Conservation (phyloP, 2,113 vertebrate species). For the Macquaria ambigua region DNA sequence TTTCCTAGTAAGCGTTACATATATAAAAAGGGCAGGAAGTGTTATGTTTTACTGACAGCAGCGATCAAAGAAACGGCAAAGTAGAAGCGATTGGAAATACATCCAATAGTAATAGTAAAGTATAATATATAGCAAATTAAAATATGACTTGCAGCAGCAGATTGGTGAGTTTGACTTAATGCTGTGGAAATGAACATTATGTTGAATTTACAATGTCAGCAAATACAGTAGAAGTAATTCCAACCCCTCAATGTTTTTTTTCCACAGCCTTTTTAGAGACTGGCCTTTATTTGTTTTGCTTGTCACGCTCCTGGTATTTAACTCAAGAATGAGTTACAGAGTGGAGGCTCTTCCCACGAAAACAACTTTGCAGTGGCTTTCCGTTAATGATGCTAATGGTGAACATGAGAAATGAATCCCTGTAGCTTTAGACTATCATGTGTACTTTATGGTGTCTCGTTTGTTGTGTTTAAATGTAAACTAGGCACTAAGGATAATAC, state of each 20-base stretch:
- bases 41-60: background rate
- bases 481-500: background rate
- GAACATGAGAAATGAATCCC: background rate
- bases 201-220: background rate
- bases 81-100: background rate
- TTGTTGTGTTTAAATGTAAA: constrained; percentile 8
- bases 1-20: background rate
- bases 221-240: background rate
- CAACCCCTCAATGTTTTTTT: background rate
- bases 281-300: background rate
- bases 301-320: background rate
- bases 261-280: background rate
- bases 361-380: background rate
- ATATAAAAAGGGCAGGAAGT: background rate
- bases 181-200: background rate
- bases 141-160: background rate
- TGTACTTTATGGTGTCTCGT: background rate
- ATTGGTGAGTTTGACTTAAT: background rate
- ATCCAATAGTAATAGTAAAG: background rate
- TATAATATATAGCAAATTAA: background rate
- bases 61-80: background rate
- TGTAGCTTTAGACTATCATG: background rate
- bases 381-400: background rate
- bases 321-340: constrained; percentile 8
- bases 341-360: background rate